A percentile compares a stretch with the other conserved stretches of the same genome.
Evolutionary conservation across 1,140 invertebrate species (phyloP).

Genomic region (Panagrolaimus sp.): DNA sequence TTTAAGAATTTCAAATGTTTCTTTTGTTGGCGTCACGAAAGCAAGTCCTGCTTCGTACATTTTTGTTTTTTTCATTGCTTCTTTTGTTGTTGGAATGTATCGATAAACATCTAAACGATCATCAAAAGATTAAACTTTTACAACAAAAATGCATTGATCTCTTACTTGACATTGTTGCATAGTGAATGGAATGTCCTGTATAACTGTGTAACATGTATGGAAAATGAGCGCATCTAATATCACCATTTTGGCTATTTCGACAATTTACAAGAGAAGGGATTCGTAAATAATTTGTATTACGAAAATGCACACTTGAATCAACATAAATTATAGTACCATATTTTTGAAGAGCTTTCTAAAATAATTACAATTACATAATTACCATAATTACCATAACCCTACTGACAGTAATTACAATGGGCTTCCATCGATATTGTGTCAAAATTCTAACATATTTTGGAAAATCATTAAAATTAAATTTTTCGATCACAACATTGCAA

Average conservation of each 20-base stretch:
- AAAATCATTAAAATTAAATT: not conserved
- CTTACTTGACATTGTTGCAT: conserved; percentile 15
- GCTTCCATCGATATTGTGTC: not conserved
- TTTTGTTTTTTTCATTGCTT: not conserved
- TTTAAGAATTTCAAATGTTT: conserved; percentile 11
- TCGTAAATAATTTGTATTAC: conserved; percentile 8
- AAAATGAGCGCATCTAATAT: not conserved
- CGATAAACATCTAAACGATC: not conserved
- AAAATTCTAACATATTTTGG: not conserved
- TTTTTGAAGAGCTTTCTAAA: not conserved
- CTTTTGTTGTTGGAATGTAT: not conserved
- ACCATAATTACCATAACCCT: too few species aligned
- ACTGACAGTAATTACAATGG: conserved; percentile 5
- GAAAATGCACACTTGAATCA: conserved; percentile 12
- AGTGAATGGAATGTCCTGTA: conserved; percentile 2
- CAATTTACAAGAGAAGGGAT: not conserved
- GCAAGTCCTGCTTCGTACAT: conserved; percentile 13
- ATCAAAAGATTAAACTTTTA: not conserved
- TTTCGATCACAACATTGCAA: conserved; percentile 1
- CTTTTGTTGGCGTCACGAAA: not conserved
- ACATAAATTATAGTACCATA: conserved; percentile 12
- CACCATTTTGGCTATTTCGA: not conserved
- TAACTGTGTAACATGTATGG: conserved; percentile 12
- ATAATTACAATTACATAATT: not conserved
- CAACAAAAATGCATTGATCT: not conserved